Percentiles rank a stretch among this genome's conserved stretches.
phyloP scores from a whole-genome alignment of 2,888 invertebrate genomes.

The Trissolcus brochymenae region DNA sequence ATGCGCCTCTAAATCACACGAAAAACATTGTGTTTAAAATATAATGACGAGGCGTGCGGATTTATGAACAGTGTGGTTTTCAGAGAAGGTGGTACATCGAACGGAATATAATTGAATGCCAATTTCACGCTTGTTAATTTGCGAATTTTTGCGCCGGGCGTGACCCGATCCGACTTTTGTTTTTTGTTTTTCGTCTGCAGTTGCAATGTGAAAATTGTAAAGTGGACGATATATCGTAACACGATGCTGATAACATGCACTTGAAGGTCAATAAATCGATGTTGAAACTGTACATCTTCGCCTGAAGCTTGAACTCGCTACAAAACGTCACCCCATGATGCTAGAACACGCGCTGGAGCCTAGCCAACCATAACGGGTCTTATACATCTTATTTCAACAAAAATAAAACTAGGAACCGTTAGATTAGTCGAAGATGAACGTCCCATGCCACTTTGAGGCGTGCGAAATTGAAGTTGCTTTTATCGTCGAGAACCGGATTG shows the following conservation, averaged over 20 bases:
- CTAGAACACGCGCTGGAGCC: conserved; percentile 60
- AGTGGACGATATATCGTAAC: conserved; percentile 19
- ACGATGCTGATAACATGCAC: conserved; percentile 29
- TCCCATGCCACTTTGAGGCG: conserved; percentile 21
- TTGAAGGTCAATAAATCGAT: conserved; percentile 39
- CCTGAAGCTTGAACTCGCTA: conserved; percentile 29
- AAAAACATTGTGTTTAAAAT: conserved; percentile 2
- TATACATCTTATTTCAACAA: conserved; percentile 65
- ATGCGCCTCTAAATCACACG: neutral
- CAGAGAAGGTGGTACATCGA: neutral
- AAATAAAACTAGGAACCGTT: conserved; percentile 72
- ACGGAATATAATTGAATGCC: neutral
- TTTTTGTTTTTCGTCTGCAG: neutral
- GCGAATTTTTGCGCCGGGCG: neutral
- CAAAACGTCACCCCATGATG: conserved; percentile 50
- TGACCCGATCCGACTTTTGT: neutral
- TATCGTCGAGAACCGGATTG: conserved; percentile 54
- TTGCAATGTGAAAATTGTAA: conserved; percentile 10
- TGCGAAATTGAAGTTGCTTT: conserved; percentile 50
- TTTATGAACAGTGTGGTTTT: conserved; percentile 8
- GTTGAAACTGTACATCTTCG: conserved; percentile 26
- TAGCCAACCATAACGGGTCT: conserved; percentile 71
- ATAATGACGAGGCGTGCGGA: neutral
- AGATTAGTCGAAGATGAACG: conserved; percentile 60
- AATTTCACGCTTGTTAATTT: conserved; percentile 15